Conservation (phyloP, 2,113 vertebrate species). For the Gallinago undulata region DNA sequence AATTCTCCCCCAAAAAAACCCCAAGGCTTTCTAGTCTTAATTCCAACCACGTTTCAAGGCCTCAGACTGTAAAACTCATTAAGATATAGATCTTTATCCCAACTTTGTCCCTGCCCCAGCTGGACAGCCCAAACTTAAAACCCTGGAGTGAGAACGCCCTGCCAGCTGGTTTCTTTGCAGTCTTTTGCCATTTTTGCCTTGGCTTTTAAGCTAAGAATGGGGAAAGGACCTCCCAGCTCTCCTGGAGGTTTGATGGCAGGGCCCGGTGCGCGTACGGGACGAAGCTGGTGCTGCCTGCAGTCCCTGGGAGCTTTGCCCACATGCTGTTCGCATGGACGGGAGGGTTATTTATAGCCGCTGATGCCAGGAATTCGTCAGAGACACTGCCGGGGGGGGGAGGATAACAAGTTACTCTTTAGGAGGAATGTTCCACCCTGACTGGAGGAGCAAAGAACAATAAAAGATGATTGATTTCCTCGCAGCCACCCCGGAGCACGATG, state of each 20-base stretch:
- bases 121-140: neutral
- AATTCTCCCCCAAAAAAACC: neutral
- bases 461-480: conserved; percentile 43
- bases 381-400: neutral
- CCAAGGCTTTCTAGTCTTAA: neutral
- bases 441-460: conserved; percentile 36
- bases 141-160: neutral
- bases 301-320: conserved; percentile 45
- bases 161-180: conserved; percentile 11
- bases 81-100: neutral
- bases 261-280: neutral
- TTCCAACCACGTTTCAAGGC: neutral
- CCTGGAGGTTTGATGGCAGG: neutral
- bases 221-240: neutral
- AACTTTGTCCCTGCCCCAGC: neutral
- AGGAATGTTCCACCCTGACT: conserved; percentile 51
- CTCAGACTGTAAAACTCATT: neutral
- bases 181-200: neutral
- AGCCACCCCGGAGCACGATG: accelerated
- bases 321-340: conserved; percentile 24
- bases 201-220: neutral
- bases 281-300: neutral
- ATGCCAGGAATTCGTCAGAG: conserved; percentile 48
- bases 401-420: conserved; percentile 67
- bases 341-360: conserved; percentile 42